A percentile compares a stretch with the other conserved stretches of the same genome.
Conservation (phyloP, 2,888 invertebrate species). For the Sinelater perroti region DNA sequence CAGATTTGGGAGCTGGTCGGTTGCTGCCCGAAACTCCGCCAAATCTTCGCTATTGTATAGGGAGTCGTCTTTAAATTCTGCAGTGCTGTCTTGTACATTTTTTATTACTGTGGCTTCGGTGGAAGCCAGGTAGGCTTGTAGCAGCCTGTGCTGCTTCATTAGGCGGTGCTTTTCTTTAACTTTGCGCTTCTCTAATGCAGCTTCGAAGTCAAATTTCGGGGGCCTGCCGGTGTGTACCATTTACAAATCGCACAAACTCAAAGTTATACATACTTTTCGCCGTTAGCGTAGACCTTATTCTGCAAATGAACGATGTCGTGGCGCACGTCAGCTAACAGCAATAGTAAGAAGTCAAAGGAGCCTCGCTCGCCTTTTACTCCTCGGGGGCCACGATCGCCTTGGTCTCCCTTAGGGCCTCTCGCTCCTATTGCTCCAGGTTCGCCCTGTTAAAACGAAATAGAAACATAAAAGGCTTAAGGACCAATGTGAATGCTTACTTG, state of each 20-base stretch:
- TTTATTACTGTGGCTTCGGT: slow-evolving; percentile 14
- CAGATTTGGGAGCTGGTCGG: slow-evolving; percentile 22
- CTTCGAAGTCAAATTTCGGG: slow-evolving; percentile 68
- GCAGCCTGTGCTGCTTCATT: slow-evolving; percentile 51
- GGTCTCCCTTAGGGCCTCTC: slow-evolving; percentile 70
- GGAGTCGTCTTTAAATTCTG: slow-evolving; percentile 19
- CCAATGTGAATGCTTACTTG: slow-evolving; percentile 66
- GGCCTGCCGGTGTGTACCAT: slow-evolving; percentile 60
- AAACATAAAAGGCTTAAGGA: not conserved
- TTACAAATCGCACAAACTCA: not conserved
- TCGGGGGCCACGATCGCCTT: slow-evolving; percentile 66
- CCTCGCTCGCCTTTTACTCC: slow-evolving; percentile 70
- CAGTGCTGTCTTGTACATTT: slow-evolving; percentile 19
- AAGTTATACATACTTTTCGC: slow-evolving; percentile 62
- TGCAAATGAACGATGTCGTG: slow-evolving; percentile 72
- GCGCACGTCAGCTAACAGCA: slow-evolving; percentile 70
- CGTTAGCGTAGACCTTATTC: slow-evolving; percentile 65
- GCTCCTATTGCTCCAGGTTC: slow-evolving; percentile 69
- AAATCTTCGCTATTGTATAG: slow-evolving; percentile 11
- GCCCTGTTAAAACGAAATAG: slow-evolving; percentile 61
- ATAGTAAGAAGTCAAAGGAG: slow-evolving; percentile 70
- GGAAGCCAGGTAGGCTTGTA: slow-evolving; percentile 49
- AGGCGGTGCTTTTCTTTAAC: slow-evolving; percentile 61
- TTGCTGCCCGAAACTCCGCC: slow-evolving; percentile 24
- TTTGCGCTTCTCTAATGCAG: slow-evolving; percentile 66